Evolutionary conservation across 2,888 invertebrate species (phyloP).

Genomic region (Vandiemenella viatica): DNA sequence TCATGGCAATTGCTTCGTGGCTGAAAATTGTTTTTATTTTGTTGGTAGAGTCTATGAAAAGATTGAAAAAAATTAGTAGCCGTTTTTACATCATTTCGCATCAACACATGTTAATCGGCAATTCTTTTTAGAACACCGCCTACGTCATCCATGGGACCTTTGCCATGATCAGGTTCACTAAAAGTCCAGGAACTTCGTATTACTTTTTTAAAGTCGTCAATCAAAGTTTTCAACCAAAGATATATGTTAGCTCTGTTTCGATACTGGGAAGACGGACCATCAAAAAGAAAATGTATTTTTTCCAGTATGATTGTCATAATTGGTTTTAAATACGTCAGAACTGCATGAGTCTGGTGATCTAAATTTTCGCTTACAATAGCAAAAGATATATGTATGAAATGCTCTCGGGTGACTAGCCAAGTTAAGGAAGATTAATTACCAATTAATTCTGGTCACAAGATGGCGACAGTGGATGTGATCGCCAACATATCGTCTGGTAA

Average conservation of each 20-base stretch:
- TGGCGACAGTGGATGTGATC: no score
- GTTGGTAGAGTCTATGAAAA: not conserved
- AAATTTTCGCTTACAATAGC: no score
- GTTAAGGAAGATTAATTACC: no score
- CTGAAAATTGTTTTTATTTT: not conserved
- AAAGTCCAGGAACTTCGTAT: not conserved
- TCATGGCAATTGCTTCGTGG: not conserved
- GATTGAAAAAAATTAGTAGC: not conserved
- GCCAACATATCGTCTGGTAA: no score
- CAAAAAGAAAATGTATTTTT: constrained; percentile 1
- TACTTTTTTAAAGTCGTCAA: not conserved
- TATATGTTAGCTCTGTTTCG: not conserved
- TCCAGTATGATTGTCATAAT: no score
- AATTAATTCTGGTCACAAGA: no score
- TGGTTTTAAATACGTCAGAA: no score
- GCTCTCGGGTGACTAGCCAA: no score
- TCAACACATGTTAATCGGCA: not conserved
- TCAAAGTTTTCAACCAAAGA: not conserved
- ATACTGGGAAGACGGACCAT: not conserved
- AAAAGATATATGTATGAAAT: no score
- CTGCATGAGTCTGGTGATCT: no score
- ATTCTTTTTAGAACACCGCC: not conserved
- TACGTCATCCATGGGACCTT: not conserved
- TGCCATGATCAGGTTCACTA: not conserved
- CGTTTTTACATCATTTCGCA: not conserved